Evolutionary conservation across 2,113 vertebrate genomes (phyloP), one percentile per base, ranked within the genome.

Genomic region (Micronycteris hirsuta): DNA sequence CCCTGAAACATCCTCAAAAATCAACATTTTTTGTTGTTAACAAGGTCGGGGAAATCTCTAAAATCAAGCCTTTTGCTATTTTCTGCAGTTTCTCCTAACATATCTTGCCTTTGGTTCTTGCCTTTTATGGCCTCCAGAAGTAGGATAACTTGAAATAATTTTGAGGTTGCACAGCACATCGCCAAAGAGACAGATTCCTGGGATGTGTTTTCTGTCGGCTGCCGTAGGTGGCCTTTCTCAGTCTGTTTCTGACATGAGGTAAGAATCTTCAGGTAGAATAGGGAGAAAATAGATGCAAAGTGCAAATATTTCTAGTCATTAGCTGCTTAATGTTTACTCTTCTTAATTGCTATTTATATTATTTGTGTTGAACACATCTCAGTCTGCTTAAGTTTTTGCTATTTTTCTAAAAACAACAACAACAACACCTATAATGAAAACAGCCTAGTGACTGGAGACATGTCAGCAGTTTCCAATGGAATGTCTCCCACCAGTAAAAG

Each of bases 401-500:
- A n/a, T 14, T 63, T 63, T 36, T 67, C 19, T 31, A 49, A 20
- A 28, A 41, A 61, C 4, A 54, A 54, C 26, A 28, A 43, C 71
- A 58, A 38, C 33, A 20, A 56, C 20, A 56, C 20, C 56, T 33
- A 31, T 36, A 26, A 70, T 61, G 56, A 87, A 95, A 82, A 49
- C 38, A 65, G 68, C 13, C 14, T 45, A 33, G 36, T 11, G 7
- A 87, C 36, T 70, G 12, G 33, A 86, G 38, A 95, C 31, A 41
- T 85, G 47, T 63, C 95, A 54, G 28, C 84, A 86, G 43, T 97
- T 97, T 16, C 58, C 95, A 58, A 87, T 73, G 95, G 97, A 89
- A 80, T 76, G 26, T 24, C 81, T 91, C 36, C 58, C 15, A 9
- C 84, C 43, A 89, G 86, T 93, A 90, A 97, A 96, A 96, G 47